Percentiles rank a stretch among this genome's conserved stretches.
Evolutionary conservation across 1,140 invertebrate genomes (phyloP).

Genomic region (Latrodectus geometricus): DNA sequence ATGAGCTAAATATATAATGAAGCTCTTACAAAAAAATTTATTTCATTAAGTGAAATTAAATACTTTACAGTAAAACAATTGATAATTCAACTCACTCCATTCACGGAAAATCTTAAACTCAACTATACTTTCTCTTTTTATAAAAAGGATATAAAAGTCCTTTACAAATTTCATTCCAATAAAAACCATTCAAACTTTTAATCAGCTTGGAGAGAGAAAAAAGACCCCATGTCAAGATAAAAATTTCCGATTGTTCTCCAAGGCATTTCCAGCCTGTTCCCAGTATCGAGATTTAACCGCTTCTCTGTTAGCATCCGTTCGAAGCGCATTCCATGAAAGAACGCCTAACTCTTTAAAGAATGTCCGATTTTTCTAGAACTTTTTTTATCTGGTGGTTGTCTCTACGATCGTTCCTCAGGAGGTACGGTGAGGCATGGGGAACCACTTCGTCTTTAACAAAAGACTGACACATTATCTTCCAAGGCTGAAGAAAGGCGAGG

Average conservation of each 20-base stretch:
- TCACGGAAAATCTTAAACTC: not conserved
- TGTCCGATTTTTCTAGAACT: constrained; percentile 11
- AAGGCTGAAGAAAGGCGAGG: constrained; percentile 10
- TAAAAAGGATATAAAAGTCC: not conserved
- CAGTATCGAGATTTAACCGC: constrained; percentile 13
- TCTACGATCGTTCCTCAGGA: not conserved
- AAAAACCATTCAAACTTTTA: not conserved
- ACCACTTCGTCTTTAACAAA: constrained; percentile 53
- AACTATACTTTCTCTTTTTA: not conserved
- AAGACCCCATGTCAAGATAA: not conserved
- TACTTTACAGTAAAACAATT: no score
- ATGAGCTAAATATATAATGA: no score
- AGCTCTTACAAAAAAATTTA: no score
- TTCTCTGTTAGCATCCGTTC: not conserved
- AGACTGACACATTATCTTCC: constrained; percentile 54
- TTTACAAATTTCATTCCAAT: not conserved
- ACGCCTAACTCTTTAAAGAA: constrained; percentile 39
- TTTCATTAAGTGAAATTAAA: no score
- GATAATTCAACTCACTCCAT: no score
- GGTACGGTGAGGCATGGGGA: constrained; percentile 10
- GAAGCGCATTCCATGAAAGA: constrained; percentile 26
- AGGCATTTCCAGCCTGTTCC: not conserved
- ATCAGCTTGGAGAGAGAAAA: not conserved
- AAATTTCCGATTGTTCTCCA: constrained; percentile 16
- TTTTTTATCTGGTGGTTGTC: not conserved